These are phyloP conservation scores for Dysmachus trigonus DNA, from an alignment of 2,888 invertebrate genomes.

Conservation along the genomic window DNA sequence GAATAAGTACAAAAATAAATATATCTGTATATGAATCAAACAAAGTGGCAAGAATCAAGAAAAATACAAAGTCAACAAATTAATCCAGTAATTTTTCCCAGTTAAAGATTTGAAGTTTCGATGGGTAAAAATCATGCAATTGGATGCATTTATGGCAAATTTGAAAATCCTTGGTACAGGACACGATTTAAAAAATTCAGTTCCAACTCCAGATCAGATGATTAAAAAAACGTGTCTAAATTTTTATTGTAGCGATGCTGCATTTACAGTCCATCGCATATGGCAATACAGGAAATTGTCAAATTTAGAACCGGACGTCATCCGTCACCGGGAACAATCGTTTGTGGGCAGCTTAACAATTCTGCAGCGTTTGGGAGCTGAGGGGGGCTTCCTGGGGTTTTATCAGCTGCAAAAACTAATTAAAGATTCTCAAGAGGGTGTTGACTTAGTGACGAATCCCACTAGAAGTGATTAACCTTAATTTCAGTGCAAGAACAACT, in stretches of 20 bases:
- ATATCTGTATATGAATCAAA: too few species aligned
- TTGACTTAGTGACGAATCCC: not conserved
- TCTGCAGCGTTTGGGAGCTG: not conserved
- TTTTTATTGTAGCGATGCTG: too few species aligned
- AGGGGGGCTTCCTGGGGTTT: not conserved
- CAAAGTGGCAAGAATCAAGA: too few species aligned
- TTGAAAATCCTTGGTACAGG: too few species aligned
- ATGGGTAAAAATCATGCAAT: too few species aligned
- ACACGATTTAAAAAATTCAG: too few species aligned
- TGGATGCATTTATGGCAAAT: too few species aligned
- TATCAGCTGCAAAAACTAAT: not conserved
- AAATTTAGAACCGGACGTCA: not conserved
- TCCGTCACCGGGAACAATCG: not conserved
- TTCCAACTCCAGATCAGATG: not conserved
- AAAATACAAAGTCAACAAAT: too few species aligned
- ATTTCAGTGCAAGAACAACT: not conserved
- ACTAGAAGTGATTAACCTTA: not conserved
- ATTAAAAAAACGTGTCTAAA: too few species aligned
- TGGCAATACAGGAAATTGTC: not conserved
- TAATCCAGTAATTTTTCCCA: too few species aligned
- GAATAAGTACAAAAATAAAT: too few species aligned
- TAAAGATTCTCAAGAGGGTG: not conserved
- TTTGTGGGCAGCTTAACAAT: not conserved
- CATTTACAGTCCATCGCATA: not conserved
- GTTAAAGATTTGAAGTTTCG: too few species aligned